Evolutionary conservation across 2,888 invertebrate species (phyloP).

Genomic region (Chrysolina americana): DNA sequence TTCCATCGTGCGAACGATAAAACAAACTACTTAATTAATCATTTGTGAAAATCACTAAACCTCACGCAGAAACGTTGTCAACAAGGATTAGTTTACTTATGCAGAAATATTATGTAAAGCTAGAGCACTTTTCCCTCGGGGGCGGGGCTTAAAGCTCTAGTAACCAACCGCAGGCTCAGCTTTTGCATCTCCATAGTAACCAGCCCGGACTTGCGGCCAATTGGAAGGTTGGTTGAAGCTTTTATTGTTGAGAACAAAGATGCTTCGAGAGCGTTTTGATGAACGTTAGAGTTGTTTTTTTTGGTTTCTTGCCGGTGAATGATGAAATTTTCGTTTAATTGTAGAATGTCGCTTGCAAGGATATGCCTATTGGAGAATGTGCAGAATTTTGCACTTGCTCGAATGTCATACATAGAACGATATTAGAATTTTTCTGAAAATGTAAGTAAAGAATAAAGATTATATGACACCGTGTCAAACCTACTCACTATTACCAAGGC

Average conservation of each 20-base stretch:
- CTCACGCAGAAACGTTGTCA: constrained; percentile 40
- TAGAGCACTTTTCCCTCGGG: constrained; percentile 48
- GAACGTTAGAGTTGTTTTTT: constrained; percentile 29
- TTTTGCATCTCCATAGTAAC: constrained; percentile 57
- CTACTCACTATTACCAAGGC: too few relatives aligned
- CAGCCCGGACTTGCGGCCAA: constrained; percentile 57
- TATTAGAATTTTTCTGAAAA: too few relatives aligned
- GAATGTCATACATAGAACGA: too few relatives aligned
- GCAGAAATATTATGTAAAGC: constrained; percentile 50
- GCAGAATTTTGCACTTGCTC: too few relatives aligned
- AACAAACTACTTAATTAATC: constrained; percentile 16
- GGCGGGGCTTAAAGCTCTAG: constrained; percentile 48
- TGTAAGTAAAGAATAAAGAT: too few relatives aligned
- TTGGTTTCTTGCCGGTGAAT: constrained; percentile 18
- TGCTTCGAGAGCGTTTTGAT: constrained; percentile 17
- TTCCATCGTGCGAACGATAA: constrained; percentile 48
- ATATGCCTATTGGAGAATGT: too few relatives aligned
- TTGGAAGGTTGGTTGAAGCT: constrained; percentile 35
- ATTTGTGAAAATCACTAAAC: constrained; percentile 34
- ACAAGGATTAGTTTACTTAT: constrained; percentile 49
- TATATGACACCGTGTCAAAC: too few relatives aligned
- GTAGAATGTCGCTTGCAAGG: background rate
- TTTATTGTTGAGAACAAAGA: constrained; percentile 35
- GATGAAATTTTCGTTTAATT: constrained; percentile 18
- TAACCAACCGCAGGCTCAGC: constrained; percentile 49